Percentiles rank a stretch among this genome's conserved stretches.
These are phyloP conservation scores for Cyclophora albipunctata DNA, from an alignment of 2,888 invertebrate genomes.

Conservation along the genomic window DNA sequence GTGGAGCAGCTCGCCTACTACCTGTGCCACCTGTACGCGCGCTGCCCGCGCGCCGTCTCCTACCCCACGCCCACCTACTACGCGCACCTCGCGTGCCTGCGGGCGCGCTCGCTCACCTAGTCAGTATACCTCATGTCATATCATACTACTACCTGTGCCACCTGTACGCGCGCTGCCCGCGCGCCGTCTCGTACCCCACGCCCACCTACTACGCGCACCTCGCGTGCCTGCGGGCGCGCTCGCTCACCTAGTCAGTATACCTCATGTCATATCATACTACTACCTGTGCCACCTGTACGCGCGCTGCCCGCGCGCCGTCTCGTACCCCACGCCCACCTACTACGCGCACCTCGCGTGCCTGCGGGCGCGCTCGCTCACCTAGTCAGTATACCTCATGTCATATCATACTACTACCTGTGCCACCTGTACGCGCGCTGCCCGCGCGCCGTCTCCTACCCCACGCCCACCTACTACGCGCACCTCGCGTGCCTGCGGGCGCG, in stretches of 20 bases:
- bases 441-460: conserved; percentile 88
- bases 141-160: conserved; percentile 85
- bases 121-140: conserved; percentile 33
- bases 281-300: conserved; percentile 90
- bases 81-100: conserved; percentile 88
- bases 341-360: conserved; percentile 91
- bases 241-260: conserved; percentile 63
- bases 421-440: conserved; percentile 90
- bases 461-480: conserved; percentile 92
- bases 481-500: conserved; percentile 85
- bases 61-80: conserved; percentile 93
- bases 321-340: conserved; percentile 91
- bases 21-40: conserved; percentile 88
- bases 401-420: conserved; percentile 81
- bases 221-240: conserved; percentile 83
- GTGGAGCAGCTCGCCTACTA: conserved; percentile 87
- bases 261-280: conserved; percentile 46
- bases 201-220: conserved; percentile 92
- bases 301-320: conserved; percentile 87
- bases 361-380: conserved; percentile 75
- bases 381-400: conserved; percentile 41
- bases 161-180: conserved; percentile 87
- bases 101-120: conserved; percentile 76
- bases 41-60: conserved; percentile 88
- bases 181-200: conserved; percentile 90